Conservation (phyloP, 2,113 vertebrate species). For the Saccopteryx leptura region DNA sequence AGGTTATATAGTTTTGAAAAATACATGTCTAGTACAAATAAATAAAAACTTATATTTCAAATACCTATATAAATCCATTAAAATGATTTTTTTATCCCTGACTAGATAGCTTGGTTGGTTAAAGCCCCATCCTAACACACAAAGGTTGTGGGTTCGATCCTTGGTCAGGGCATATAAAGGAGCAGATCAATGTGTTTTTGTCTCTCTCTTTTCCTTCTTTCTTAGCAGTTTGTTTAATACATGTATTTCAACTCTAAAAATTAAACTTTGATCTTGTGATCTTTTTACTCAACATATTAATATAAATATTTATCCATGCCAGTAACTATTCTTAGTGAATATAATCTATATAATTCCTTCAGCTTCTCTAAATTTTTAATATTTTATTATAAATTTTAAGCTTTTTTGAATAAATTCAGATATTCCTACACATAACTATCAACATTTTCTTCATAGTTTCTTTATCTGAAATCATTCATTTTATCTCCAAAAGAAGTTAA, state of each 20-base stretch:
- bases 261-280: not conserved
- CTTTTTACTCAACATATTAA: slow-evolving; percentile 1
- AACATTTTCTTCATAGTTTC: not conserved
- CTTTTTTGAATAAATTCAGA: slow-evolving; percentile 12
- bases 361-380: slow-evolving; percentile 45
- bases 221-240: not conserved
- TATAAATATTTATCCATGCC: not conserved
- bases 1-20: not conserved
- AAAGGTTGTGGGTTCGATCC: too few species aligned
- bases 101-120: too few species aligned
- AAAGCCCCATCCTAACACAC: too few species aligned
- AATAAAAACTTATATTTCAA: not conserved
- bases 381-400: not conserved
- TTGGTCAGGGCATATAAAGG: too few species aligned
- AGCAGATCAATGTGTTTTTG: too few species aligned
- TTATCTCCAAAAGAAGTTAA: not conserved
- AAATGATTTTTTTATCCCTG: not conserved
- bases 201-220: too few species aligned
- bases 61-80: not conserved
- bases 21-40: not conserved
- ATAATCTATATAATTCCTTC: not conserved
- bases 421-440: not conserved
- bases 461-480: not conserved
- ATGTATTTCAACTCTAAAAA: slow-evolving; percentile 22
- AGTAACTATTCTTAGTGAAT: not conserved